Evolutionary conservation across 2,888 invertebrate genomes (phyloP), one percentile per base, ranked within the genome.

Genomic region (Rugalucina vietnamica): DNA sequence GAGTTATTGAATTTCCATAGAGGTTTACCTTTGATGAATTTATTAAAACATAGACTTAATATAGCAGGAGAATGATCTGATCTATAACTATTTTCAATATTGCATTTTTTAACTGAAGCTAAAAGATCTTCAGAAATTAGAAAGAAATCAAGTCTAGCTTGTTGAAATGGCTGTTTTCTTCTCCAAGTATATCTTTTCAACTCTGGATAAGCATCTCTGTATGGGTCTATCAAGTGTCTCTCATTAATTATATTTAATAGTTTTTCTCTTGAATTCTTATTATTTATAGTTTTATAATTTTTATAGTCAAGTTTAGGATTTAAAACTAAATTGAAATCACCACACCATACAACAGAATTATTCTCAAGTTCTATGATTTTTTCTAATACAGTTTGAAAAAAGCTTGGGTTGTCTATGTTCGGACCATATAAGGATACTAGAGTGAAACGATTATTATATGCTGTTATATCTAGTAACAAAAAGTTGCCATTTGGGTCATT

Each of bases 61-160:
- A 39, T 24, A 43, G 39, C 72, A n/a, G 43, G 39, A 39, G 72
- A 72, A 24, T 72, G 72, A 39, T 72, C 72, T 27, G 72, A 72
- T 72, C 43, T 27, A 27, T 39, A 72, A 14, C 72, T 72, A 34
- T 37, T 37, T 43, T 37, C 39, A 39, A 39, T 72, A 39, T 3
- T 72, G 29, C 60, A 60, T 4, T 29, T 60, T 60, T 72, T 37
- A 36, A 72, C 21, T 39, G 43, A 37, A 18, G 43, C 18, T 29
- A 39, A 27, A 72, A 70, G 34, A 24, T 39, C 24, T 72, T 72
- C 43, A 39, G 39, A 27, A 72, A 72, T 10, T 72, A 72, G 39
- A 72, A 39, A 39, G 29, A n/a, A 72, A 24, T 72, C 72, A 39
- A 72, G n/a, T 43, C 72, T 72, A 39, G 72, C 43, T 72, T 72